phyloP scores from a whole-genome alignment of 2,113 vertebrate genomes.

The Psittacara wagleri region DNA sequence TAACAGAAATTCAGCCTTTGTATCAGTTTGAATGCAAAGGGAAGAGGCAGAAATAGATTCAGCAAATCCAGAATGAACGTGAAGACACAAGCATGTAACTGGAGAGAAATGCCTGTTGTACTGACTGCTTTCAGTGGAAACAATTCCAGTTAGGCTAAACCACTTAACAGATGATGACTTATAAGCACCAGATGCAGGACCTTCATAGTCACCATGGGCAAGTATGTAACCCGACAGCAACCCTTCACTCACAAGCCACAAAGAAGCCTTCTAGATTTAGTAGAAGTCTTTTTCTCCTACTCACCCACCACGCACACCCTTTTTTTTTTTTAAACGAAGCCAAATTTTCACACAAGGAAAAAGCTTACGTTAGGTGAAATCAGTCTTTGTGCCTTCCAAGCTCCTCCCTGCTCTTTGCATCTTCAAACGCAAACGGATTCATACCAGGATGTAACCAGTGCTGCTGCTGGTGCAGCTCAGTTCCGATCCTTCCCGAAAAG shows the following conservation, averaged over 20 bases:
- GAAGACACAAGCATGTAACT: not conserved
- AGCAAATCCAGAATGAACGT: not conserved
- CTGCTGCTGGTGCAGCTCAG: not conserved
- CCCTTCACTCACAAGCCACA: not conserved
- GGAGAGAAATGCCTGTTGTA: not conserved
- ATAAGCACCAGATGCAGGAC: not conserved
- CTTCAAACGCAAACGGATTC: not conserved
- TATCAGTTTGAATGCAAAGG: accelerated
- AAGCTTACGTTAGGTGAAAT: not conserved
- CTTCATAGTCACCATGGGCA: not conserved
- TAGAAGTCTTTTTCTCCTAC: not conserved
- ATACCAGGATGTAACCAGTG: not conserved
- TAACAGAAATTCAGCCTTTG: not conserved
- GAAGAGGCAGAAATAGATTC: not conserved
- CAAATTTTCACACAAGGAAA: not conserved
- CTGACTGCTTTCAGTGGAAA: not conserved
- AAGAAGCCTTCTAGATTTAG: not conserved
- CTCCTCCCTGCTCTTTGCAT: not conserved
- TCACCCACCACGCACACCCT: no score
- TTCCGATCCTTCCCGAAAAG: not conserved
- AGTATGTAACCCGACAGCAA: not conserved
- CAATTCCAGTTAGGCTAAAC: not conserved
- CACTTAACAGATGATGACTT: not conserved
- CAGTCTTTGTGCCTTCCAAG: not conserved
- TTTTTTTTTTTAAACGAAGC: not conserved